Base-by-base conservation (phyloP, 2,888 invertebrate genomes). In the Helobdella robusta region DNA sequence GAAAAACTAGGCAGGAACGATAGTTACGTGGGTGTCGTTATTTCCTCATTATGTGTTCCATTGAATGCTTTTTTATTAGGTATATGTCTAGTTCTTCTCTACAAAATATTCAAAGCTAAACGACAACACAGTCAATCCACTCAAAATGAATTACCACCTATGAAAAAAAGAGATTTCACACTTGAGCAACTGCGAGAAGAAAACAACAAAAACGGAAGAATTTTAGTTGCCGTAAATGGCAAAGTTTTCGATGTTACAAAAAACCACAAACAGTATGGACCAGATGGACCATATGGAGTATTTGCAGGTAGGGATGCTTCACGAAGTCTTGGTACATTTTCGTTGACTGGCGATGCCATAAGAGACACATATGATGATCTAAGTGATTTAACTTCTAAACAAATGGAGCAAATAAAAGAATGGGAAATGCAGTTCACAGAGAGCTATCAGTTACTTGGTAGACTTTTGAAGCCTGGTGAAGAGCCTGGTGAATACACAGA, bases 361-460 rank as follows among this genome's bases (percentile, higher is more conserved):
- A 87, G 86, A 73, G 87, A 87, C 69, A 46, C 28, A 18, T 92
- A 92, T 81, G 95, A 97, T 83, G 95, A 97, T 80, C 84, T 97
- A 64, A 90, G 91, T 79, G 95, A 97, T 81, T 85, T 97, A 66
- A 89, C 87, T 76, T 85, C 88, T 18, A 86, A 88, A 83, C 89
- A 97, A 83, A 93, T 95, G 91, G 92, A 92, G 73, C 89, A 91
- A 28, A 88, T 95, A 6, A 85, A 85, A 72, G 95, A 97, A 82
- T 97, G 97, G 97, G 93, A 94, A 80, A 88, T 89, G 80, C 95
- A 97, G 79, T 92, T 97, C 84, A 11, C 83, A 92, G 94, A 95
- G 83, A 92, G 89, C 80, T 95, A 95, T 80, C 89, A 89, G 48
- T 85, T 87, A 70, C 89, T 95, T 44, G 95, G 95, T 20, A 86